These are phyloP conservation scores for Astreopora myriophthalma DNA, from an alignment of 64 coral and sea anemone genomes.

Conservation along the genomic window DNA sequence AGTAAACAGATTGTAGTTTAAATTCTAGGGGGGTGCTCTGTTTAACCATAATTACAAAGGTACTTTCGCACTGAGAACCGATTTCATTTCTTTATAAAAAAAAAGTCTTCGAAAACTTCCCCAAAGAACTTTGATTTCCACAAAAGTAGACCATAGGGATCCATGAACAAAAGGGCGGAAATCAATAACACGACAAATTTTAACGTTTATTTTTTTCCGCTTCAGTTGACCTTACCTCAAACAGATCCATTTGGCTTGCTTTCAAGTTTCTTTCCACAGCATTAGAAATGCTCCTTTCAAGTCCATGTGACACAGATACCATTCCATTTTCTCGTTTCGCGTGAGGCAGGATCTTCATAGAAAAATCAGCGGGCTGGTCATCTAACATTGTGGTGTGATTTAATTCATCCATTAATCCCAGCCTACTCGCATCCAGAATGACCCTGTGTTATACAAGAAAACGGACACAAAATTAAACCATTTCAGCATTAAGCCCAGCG, in stretches of 20 bases:
- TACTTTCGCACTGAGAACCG: too few species aligned
- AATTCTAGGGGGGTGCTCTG: too few species aligned
- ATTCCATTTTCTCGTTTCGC: neutral
- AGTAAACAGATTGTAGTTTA: too few species aligned
- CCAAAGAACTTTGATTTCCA: too few species aligned
- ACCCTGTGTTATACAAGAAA: neutral
- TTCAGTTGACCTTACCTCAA: neutral
- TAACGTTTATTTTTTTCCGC: neutral
- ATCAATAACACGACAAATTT: neutral
- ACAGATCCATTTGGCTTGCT: neutral
- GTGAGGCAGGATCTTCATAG: neutral
- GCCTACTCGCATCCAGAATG: neutral
- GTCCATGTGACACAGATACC: neutral
- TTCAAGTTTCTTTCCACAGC: conserved; percentile 38
- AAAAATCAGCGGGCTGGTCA: neutral
- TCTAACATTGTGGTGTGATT: neutral
- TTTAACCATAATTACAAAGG: too few species aligned
- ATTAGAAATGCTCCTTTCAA: conserved; percentile 47
- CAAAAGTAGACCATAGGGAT: neutral
- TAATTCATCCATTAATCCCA: conserved; percentile 1
- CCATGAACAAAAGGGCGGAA: neutral
- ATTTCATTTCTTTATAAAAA: too few species aligned
- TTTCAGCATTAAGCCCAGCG: neutral
- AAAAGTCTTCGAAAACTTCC: neutral
- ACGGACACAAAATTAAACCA: neutral